These are phyloP conservation scores for Tiphia femorata DNA, from an alignment of 2,888 invertebrate genomes.

Conservation along the genomic window DNA sequence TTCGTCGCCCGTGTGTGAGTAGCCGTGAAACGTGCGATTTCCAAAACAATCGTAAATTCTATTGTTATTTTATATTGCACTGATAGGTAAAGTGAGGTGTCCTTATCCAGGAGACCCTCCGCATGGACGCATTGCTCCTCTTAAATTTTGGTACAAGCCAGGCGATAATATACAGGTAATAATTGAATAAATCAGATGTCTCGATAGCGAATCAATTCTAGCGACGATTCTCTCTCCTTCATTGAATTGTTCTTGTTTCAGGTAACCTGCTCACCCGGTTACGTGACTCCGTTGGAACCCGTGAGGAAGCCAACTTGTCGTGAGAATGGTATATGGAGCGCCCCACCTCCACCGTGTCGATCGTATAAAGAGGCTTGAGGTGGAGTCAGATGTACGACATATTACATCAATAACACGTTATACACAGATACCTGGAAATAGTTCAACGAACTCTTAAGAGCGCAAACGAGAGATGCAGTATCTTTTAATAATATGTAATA, in stretches of 20 bases:
- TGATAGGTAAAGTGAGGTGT: slow-evolving; percentile 78
- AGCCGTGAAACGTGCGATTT: background rate
- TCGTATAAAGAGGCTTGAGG: slow-evolving; percentile 73
- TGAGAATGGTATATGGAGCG: slow-evolving; percentile 79
- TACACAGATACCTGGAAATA: too few species aligned
- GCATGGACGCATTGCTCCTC: slow-evolving; percentile 78
- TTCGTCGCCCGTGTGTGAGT: slow-evolving; percentile 84
- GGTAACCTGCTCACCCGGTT: slow-evolving; percentile 78
- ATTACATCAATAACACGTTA: background rate
- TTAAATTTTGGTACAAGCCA: slow-evolving; percentile 81
- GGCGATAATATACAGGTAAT: slow-evolving; percentile 75
- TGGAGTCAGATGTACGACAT: too few species aligned
- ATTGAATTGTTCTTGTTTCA: background rate
- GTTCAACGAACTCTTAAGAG: too few species aligned
- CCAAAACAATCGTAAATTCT: background rate
- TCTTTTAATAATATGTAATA: too few species aligned
- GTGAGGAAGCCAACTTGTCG: slow-evolving; percentile 76
- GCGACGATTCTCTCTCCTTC: background rate
- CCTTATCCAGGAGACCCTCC: slow-evolving; percentile 80
- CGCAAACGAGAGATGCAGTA: too few species aligned
- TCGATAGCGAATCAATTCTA: background rate
- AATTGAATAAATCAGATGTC: background rate
- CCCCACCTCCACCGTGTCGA: slow-evolving; percentile 77
- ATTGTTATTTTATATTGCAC: background rate
- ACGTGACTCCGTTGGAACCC: slow-evolving; percentile 71